These are phyloP conservation scores for Sylvilagus bachmani DNA, from an alignment of 2,113 vertebrate genomes.

Conservation along the genomic window DNA sequence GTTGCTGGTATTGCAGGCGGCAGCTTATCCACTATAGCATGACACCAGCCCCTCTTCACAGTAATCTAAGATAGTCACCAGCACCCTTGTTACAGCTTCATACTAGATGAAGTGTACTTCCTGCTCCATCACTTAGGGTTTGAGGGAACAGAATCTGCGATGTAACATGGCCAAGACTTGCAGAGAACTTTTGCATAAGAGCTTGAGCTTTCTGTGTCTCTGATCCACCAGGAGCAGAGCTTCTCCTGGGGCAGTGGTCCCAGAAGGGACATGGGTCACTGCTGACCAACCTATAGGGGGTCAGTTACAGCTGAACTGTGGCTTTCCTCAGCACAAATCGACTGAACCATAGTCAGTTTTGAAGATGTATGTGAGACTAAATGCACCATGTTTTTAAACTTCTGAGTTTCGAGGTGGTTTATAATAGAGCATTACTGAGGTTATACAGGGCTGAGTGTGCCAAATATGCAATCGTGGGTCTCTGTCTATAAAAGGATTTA, in stretches of 20 bases:
- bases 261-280: neutral
- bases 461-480: neutral
- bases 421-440: neutral
- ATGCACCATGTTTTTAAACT: conserved; percentile 24
- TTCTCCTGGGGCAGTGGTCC: neutral
- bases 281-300: neutral
- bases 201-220: neutral
- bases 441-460: neutral
- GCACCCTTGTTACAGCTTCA: neutral
- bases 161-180: neutral
- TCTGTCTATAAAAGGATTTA: neutral
- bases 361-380: neutral
- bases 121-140: neutral
- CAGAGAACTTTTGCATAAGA: neutral
- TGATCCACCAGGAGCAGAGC: neutral
- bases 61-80: neutral
- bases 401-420: neutral
- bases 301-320: neutral
- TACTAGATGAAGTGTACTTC: neutral
- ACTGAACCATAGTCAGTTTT: neutral
- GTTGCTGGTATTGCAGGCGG: too few species aligned
- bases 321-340: neutral
- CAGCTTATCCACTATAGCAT: too few species aligned
- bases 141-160: conserved; percentile 5
- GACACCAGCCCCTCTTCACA: too few species aligned